phyloP scores from a whole-genome alignment of 2,113 vertebrate genomes.

The Semnopithecus entellus region DNA sequence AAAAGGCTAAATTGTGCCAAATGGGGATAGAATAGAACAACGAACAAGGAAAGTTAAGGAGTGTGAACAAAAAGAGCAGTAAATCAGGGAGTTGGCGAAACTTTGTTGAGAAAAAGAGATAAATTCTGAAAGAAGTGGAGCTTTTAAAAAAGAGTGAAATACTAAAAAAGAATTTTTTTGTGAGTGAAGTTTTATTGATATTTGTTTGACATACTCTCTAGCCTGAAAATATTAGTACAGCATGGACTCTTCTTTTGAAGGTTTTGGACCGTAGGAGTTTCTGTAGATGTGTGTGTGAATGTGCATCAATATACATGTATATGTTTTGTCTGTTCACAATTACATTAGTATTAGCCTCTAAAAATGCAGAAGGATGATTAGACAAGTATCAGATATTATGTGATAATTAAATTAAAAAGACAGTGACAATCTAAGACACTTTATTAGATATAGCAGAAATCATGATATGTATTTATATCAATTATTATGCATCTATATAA shows the following conservation, averaged over 20 bases:
- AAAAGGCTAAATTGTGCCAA: not conserved
- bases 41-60: not conserved
- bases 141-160: not conserved
- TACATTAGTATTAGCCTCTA: not conserved
- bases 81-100: not conserved
- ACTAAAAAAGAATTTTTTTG: not conserved
- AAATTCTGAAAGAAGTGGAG: not conserved
- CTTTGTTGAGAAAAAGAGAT: not conserved
- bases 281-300: not conserved
- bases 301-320: not conserved
- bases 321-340: not conserved
- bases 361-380: not conserved
- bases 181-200: not conserved
- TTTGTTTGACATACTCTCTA: not conserved
- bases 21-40: not conserved
- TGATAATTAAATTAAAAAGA: not conserved
- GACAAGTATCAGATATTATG: not conserved
- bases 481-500: not conserved
- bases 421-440: not conserved
- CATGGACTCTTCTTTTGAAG: not conserved
- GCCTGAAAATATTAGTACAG: not conserved
- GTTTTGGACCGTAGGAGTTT: not conserved
- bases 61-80: not conserved
- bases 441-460: not conserved
- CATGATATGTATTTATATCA: not conserved